These are phyloP conservation scores for Aplodontia rufa DNA, from an alignment of 2,113 vertebrate genomes.

Conservation along the genomic window DNA sequence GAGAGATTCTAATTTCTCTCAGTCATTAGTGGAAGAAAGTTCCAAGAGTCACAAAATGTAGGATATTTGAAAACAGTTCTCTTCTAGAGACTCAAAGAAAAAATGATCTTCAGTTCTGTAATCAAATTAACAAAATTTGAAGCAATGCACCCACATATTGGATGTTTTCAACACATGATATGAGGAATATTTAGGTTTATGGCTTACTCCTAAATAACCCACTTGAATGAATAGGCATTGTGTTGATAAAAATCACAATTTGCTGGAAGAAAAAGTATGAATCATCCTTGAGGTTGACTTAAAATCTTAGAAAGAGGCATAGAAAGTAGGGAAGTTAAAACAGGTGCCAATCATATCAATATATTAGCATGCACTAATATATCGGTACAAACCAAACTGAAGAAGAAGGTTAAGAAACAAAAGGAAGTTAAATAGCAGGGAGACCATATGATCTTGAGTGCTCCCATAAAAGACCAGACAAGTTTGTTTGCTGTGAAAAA, in stretches of 20 bases:
- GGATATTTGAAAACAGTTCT: constrained; percentile 19
- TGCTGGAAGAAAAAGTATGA: neutral
- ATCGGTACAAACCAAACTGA: neutral
- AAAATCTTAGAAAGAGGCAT: neutral
- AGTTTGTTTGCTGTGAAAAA: neutral
- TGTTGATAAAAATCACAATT: constrained; percentile 17
- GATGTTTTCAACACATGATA: neutral
- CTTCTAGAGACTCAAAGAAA: neutral
- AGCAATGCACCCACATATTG: neutral
- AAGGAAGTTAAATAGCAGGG: neutral
- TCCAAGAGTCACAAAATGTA: neutral
- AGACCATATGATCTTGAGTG: neutral
- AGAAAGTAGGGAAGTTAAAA: neutral
- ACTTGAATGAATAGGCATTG: neutral
- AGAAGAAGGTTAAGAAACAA: neutral
- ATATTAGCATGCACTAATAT: neutral
- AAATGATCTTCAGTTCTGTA: neutral
- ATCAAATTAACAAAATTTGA: neutral
- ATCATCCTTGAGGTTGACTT: neutral
- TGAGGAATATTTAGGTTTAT: neutral
- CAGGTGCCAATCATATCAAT: neutral
- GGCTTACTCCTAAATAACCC: neutral
- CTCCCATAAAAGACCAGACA: neutral
- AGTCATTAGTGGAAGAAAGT: neutral
- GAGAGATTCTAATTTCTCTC: neutral